Conservation (phyloP, 2,888 invertebrate species). For the Steinernema hermaphroditum region DNA sequence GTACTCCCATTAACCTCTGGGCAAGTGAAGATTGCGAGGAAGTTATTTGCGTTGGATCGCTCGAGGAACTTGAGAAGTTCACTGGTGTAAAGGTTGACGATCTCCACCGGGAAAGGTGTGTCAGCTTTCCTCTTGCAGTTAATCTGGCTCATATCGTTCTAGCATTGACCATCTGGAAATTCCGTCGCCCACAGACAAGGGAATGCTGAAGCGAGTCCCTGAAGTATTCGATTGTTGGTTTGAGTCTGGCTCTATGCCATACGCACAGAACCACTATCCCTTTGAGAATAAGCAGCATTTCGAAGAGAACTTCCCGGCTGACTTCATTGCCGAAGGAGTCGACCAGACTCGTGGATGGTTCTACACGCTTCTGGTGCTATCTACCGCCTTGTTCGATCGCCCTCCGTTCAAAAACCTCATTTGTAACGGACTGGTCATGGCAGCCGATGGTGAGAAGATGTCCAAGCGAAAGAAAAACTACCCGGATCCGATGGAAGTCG, state of each 20-base stretch:
- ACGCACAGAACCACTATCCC: conserved; percentile 92
- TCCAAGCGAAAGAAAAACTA: conserved; percentile 98
- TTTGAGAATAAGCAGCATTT: conserved; percentile 85
- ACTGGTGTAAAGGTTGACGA: conserved; percentile 82
- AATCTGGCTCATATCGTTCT: conserved; percentile 42
- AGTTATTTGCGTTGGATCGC: conserved; percentile 86
- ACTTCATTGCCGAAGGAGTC: conserved; percentile 84
- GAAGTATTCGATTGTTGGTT: conserved; percentile 99
- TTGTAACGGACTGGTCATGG: conserved; percentile 90
- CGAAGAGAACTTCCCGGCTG: conserved; percentile 89
- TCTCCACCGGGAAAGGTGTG: conserved; percentile 84
- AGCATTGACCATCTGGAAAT: conserved; percentile 88
- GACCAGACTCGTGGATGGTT: conserved; percentile 71
- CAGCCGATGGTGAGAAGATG: conserved; percentile 96
- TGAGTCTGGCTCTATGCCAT: conserved; percentile 99
- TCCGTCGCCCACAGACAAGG: conserved; percentile 82
- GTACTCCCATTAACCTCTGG: conserved; percentile 98
- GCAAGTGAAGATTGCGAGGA: conserved; percentile 81
- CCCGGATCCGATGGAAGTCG: conserved; percentile 86
- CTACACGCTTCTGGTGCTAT: conserved; percentile 93
- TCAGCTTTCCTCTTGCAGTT: background rate
- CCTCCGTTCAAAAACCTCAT: conserved; percentile 97
- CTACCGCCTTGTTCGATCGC: conserved; percentile 90
- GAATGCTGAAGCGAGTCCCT: conserved; percentile 80
- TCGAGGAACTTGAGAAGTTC: conserved; percentile 82